phyloP scores from a whole-genome alignment of 2,797 vertebrate genomes.

The Scolopax rusticola region DNA sequence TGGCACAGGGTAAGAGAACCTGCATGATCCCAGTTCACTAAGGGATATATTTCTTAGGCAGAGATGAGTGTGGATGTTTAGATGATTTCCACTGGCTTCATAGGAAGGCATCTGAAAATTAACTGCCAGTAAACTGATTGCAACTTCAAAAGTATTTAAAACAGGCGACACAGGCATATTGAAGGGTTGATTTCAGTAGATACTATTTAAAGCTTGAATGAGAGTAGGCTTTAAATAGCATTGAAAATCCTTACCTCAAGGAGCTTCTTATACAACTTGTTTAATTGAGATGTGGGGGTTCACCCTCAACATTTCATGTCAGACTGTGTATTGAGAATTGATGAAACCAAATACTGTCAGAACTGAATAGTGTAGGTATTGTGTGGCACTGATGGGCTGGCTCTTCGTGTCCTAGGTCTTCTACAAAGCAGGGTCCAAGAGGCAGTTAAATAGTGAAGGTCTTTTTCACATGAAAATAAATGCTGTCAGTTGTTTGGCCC shows the following conservation, averaged over 20 bases:
- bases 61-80: neutral
- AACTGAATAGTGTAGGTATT: neutral
- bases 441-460: conserved; percentile 36
- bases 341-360: neutral
- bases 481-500: conserved; percentile 32
- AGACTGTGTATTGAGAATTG: neutral
- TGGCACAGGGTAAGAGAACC: neutral
- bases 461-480: conserved; percentile 33
- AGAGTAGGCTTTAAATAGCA: neutral
- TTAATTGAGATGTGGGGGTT: neutral
- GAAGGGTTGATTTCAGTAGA: neutral
- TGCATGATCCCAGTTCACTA: neutral
- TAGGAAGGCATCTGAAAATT: neutral
- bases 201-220: neutral
- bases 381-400: neutral
- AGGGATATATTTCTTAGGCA: neutral
- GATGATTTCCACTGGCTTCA: neutral
- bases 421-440: neutral
- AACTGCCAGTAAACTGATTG: neutral
- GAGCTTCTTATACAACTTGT: neutral
- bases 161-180: neutral
- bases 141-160: conserved; percentile 9
- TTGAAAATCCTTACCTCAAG: neutral
- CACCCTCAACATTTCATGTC: neutral
- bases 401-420: neutral